phyloP scores from a whole-genome alignment of 2,888 invertebrate species.

The Eucera pruinosa region DNA sequence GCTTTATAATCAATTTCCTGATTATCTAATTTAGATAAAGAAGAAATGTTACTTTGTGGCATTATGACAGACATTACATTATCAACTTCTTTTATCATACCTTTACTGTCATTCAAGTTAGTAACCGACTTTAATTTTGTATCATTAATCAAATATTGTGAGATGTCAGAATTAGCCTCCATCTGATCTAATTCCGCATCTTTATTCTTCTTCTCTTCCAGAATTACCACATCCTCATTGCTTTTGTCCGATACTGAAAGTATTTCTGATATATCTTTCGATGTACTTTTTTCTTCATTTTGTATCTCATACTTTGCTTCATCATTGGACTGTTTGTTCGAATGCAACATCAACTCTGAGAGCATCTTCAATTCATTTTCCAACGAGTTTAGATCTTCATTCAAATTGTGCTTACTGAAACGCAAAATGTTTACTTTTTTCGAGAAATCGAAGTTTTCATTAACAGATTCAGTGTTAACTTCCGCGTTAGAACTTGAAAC shows the following conservation, averaged over 20 bases:
- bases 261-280: constrained; percentile 76
- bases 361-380: constrained; percentile 81
- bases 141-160: constrained; percentile 17
- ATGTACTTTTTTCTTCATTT: constrained; percentile 67
- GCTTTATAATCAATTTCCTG: constrained; percentile 78
- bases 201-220: constrained; percentile 14
- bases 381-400: constrained; percentile 79
- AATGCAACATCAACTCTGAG: constrained; percentile 81
- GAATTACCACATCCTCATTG: constrained; percentile 25
- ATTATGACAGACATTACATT: constrained; percentile 63
- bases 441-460: constrained; percentile 64
- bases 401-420: constrained; percentile 79
- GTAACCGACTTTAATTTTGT: constrained; percentile 32
- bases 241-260: constrained; percentile 57
- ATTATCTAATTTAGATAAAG: constrained; percentile 40
- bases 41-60: too few relatives aligned
- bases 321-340: constrained; percentile 77
- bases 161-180: constrained; percentile 19
- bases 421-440: constrained; percentile 76
- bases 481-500: constrained; percentile 18
- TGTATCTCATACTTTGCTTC: constrained; percentile 62
- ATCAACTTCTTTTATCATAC: constrained; percentile 50
- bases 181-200: constrained; percentile 13
- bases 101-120: constrained; percentile 35
- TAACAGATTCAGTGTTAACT: constrained; percentile 34